Evolutionary conservation across 1,140 invertebrate species (phyloP).

Genomic region (Drosophila jambulina): DNA sequence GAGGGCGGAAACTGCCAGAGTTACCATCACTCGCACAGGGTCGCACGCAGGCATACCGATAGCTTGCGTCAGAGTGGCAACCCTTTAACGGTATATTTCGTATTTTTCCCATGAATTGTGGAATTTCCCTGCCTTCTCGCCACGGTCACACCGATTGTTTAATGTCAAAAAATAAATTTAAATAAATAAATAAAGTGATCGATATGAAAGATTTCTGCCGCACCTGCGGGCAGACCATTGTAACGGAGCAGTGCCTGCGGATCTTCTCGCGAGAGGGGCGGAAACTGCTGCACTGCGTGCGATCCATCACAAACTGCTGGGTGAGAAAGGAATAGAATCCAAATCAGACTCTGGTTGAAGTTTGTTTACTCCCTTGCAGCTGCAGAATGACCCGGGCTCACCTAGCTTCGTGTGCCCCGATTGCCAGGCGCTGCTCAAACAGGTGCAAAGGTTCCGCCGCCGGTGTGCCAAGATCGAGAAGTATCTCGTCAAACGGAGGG

Average conservation of each 20-base stretch:
- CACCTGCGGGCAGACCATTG: slow-evolving; percentile 53
- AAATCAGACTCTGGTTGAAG: not conserved
- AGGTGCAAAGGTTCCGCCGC: slow-evolving; percentile 53
- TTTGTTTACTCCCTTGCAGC: slow-evolving; percentile 19
- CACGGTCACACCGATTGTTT: slow-evolving; percentile 3
- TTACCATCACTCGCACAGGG: slow-evolving; percentile 55
- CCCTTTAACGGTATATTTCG: not conserved
- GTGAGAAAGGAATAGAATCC: slow-evolving; percentile 10
- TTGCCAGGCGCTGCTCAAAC: slow-evolving; percentile 53
- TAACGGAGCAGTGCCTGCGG: slow-evolving; percentile 38
- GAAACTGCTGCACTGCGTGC: slow-evolving; percentile 39
- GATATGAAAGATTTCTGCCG: slow-evolving; percentile 65
- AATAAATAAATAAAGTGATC: slow-evolving; percentile 30
- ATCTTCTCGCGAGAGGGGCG: slow-evolving; percentile 43
- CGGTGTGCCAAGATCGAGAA: slow-evolving; percentile 63
- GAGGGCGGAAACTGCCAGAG: slow-evolving; percentile 81
- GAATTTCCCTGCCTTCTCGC: not conserved
- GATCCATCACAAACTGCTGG: slow-evolving; percentile 67
- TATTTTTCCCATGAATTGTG: not conserved
- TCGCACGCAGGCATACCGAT: slow-evolving; percentile 49
- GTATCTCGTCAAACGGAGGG: slow-evolving; percentile 44
- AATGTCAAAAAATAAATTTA: slow-evolving; percentile 35
- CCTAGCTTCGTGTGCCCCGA: slow-evolving; percentile 49
- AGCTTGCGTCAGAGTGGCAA: not conserved
- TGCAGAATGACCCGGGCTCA: slow-evolving; percentile 46